These are phyloP conservation scores for Aphelenchoides fujianensis DNA, from an alignment of 1,140 invertebrate genomes.

Conservation along the genomic window DNA sequence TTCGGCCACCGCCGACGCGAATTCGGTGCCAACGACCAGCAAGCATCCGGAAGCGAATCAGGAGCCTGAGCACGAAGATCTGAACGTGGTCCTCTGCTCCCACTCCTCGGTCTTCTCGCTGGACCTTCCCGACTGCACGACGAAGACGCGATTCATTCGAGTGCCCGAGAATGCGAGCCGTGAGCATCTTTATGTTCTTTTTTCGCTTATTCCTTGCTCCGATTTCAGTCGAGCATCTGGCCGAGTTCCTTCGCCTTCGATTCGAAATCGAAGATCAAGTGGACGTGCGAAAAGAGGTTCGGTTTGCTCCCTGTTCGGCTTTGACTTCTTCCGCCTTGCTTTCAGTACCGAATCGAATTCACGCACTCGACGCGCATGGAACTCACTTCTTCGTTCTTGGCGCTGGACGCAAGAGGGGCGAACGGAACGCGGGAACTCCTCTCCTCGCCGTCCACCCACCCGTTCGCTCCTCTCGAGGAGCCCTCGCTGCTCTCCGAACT, in stretches of 20 bases:
- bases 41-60: too few species aligned
- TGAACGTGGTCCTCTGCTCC: not conserved
- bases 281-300: not conserved
- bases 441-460: too few species aligned
- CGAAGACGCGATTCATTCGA: not conserved
- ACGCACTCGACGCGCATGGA: too few species aligned
- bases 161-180: not conserved
- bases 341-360: slow-evolving; percentile 7
- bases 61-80: not conserved
- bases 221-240: not conserved
- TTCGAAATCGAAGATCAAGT: slow-evolving; percentile 3
- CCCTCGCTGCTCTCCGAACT: too few species aligned
- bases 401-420: too few species aligned
- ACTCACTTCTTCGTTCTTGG: too few species aligned
- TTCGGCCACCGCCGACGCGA: too few species aligned
- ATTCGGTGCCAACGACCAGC: too few species aligned
- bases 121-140: not conserved
- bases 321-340: not conserved
- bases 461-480: too few species aligned
- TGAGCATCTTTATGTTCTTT: too few species aligned
- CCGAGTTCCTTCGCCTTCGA: not conserved
- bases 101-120: not conserved
- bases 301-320: not conserved
- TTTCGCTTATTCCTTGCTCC: too few species aligned
- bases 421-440: too few species aligned